A percentile compares a stretch with the other conserved stretches of the same genome.
Conservation (phyloP, 2,797 vertebrate genomes). For the Phoebastria nigripes region DNA sequence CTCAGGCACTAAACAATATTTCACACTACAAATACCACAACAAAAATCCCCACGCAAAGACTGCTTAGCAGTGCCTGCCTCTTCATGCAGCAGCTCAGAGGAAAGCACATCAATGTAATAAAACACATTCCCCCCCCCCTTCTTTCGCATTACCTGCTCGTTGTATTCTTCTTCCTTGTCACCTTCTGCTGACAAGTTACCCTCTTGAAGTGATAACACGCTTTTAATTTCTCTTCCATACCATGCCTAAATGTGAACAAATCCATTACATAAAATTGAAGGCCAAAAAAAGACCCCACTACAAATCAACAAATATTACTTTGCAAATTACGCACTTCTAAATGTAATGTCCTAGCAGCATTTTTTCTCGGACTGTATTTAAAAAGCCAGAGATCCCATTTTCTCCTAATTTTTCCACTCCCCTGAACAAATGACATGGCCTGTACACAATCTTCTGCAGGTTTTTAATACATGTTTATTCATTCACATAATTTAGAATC, state of each 20-base stretch:
- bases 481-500: background rate
- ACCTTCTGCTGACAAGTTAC: background rate
- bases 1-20: background rate
- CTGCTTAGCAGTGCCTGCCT: background rate
- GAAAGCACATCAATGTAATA: background rate
- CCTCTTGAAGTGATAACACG: slow-evolving; percentile 62
- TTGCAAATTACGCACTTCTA: background rate
- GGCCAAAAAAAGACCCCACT: background rate
- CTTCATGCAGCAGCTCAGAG: background rate
- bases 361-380: background rate
- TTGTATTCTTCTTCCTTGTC: slow-evolving; percentile 26
- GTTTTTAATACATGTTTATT: background rate
- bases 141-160: slow-evolving; percentile 58
- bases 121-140: background rate
- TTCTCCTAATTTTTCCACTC: background rate
- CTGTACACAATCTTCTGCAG: background rate
- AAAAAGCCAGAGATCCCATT: background rate
- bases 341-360: background rate
- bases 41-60: background rate
- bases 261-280: background rate
- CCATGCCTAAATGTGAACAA: slow-evolving; percentile 73
- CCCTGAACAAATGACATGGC: background rate
- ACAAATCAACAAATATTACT: background rate
- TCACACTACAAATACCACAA: background rate
- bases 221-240: slow-evolving; percentile 77